A percentile compares a stretch with the other conserved stretches of the same genome.
Conservation (phyloP, 2,888 invertebrate species). For the Parthenolecanium corni region DNA sequence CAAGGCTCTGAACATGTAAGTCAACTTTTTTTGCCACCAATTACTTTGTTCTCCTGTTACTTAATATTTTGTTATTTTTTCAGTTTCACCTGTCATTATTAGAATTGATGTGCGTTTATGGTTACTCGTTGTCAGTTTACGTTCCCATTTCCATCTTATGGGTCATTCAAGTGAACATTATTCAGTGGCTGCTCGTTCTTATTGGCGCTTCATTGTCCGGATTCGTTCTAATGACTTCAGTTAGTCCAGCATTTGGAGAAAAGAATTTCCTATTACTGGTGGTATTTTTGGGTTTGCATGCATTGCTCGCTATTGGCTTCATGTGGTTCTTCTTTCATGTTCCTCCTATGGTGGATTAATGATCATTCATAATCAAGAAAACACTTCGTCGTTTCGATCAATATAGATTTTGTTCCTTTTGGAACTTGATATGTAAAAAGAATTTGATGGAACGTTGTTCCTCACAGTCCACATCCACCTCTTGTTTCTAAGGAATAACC, state of each 20-base stretch:
- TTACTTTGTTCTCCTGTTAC: not conserved
- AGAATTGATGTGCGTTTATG: conserved; percentile 86
- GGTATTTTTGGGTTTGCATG: conserved; percentile 63
- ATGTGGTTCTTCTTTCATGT: conserved; percentile 62
- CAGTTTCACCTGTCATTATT: conserved; percentile 43
- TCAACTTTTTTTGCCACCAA: not conserved
- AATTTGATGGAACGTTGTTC: too few species aligned
- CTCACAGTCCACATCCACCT: too few species aligned
- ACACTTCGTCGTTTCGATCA: too few species aligned
- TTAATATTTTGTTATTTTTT: not conserved
- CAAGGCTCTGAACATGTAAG: conserved; percentile 41
- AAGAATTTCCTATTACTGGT: conserved; percentile 52
- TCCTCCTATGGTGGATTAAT: conserved; percentile 30
- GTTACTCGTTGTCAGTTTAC: conserved; percentile 87
- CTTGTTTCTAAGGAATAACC: too few species aligned
- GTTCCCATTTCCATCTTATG: conserved; percentile 86
- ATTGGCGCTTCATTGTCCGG: conserved; percentile 75
- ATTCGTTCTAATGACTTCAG: conserved; percentile 66
- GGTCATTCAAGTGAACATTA: conserved; percentile 67
- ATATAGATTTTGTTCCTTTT: too few species aligned
- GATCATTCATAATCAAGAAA: conserved; percentile 15
- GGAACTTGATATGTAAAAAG: too few species aligned
- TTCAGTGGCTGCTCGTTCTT: conserved; percentile 80
- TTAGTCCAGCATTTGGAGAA: conserved; percentile 60
- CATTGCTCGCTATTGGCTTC: conserved; percentile 73